Percentiles rank a stretch among this genome's conserved stretches.
phyloP scores from a whole-genome alignment of 2,797 vertebrate genomes.

The Heteromormyrus szaboi region DNA sequence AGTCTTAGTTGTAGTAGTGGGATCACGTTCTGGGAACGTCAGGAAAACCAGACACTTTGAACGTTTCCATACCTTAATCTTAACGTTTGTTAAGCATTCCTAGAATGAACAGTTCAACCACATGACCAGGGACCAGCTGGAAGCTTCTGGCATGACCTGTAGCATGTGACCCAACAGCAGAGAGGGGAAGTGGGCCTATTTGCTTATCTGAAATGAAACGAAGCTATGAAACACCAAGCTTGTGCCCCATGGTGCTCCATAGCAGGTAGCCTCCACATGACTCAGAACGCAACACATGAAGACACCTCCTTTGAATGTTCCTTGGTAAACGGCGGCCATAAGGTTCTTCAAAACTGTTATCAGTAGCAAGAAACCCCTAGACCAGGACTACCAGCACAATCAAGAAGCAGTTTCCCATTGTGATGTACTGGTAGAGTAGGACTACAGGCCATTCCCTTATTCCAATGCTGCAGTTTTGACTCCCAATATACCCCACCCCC shows the following conservation, averaged over 20 bases:
- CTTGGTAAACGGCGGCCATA: background rate
- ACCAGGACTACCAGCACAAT: background rate
- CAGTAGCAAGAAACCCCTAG: background rate
- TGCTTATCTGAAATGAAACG: background rate
- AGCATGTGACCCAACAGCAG: background rate
- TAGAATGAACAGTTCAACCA: background rate
- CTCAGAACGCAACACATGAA: background rate
- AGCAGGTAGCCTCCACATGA: background rate
- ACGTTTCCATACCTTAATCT: background rate
- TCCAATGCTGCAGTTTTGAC: background rate
- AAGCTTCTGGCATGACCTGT: background rate
- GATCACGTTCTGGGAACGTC: background rate
- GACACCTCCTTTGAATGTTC: background rate
- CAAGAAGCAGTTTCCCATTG: background rate
- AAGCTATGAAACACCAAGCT: background rate
- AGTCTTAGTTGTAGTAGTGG: background rate
- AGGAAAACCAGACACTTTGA: background rate
- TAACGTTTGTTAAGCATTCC: background rate
- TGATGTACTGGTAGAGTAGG: background rate
- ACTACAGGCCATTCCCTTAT: background rate
- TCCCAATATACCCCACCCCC: background rate
- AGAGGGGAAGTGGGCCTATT: background rate
- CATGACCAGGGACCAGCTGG: background rate
- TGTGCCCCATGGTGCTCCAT: background rate
- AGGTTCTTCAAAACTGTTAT: background rate